A percentile compares a stretch with the other conserved stretches of the same genome.
phyloP scores from a whole-genome alignment of 2,888 invertebrate species.

The Campopleginae sp. region DNA sequence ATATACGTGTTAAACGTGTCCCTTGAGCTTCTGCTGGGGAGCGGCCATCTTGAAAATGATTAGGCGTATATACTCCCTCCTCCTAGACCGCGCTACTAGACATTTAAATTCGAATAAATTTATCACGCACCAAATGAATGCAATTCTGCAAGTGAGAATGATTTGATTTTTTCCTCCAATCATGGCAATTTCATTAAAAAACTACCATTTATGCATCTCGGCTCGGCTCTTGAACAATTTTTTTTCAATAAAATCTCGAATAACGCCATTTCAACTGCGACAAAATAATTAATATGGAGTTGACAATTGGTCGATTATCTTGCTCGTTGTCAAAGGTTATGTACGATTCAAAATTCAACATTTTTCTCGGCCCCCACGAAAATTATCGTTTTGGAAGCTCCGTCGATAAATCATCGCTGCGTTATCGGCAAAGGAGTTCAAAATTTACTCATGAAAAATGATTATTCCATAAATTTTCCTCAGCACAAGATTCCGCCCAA shows the following conservation, averaged over 20 bases:
- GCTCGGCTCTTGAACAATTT: neutral
- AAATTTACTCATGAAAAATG: neutral
- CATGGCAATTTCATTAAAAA: neutral
- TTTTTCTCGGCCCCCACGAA: neutral
- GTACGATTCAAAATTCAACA: neutral
- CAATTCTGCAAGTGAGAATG: neutral
- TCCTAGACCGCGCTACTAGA: neutral
- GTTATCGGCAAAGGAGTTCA: no score
- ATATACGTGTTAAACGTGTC: constrained; percentile 51
- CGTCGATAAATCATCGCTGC: neutral
- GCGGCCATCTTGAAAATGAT: constrained; percentile 66
- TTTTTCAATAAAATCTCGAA: neutral
- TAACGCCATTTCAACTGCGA: neutral
- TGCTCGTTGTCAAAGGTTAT: neutral
- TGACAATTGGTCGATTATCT: neutral
- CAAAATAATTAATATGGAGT: neutral
- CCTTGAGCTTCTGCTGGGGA: constrained; percentile 61
- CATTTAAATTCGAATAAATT: constrained; percentile 19
- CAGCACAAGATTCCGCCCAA: no score
- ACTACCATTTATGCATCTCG: neutral
- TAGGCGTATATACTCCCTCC: constrained; percentile 59
- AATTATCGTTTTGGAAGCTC: neutral
- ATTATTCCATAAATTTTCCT: no score
- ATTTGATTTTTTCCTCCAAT: neutral
- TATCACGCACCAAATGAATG: neutral